phyloP scores from a whole-genome alignment of 2,113 vertebrate species.

The Xenus cinereus region DNA sequence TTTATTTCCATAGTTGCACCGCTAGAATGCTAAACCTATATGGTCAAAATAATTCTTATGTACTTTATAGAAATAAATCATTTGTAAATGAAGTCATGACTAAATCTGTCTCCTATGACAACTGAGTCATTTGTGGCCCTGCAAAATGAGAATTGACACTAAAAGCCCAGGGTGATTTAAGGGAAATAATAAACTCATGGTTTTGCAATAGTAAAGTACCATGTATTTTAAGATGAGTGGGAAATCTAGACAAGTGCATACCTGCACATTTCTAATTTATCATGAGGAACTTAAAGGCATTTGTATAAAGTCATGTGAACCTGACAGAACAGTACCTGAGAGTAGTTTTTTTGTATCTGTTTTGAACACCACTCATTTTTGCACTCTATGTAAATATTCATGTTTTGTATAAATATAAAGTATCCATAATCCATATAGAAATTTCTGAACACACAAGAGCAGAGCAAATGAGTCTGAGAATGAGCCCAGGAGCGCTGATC shows the following conservation, averaged over 20 bases:
- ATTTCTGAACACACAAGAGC: not conserved
- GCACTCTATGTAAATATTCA: not conserved
- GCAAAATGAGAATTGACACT: conserved; percentile 45
- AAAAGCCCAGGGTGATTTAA: conserved; percentile 63
- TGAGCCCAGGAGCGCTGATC: accelerated
- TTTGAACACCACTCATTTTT: not conserved
- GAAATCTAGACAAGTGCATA: not conserved
- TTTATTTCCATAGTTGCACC: conserved; percentile 6
- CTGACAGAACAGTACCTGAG: not conserved
- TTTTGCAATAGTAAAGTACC: not conserved
- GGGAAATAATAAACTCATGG: not conserved
- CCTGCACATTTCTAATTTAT: not conserved
- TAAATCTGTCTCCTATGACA: conserved; percentile 49
- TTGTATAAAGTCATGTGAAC: not conserved
- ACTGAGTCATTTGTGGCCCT: conserved; percentile 38
- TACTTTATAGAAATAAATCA: conserved; percentile 41
- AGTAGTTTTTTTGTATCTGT: not conserved
- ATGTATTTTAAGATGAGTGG: not conserved
- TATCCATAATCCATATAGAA: not conserved
- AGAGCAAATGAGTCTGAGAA: not conserved
- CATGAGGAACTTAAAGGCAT: not conserved
- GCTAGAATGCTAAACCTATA: not conserved
- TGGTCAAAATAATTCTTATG: not conserved
- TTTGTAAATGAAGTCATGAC: conserved; percentile 35
- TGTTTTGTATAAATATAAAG: not conserved